phyloP scores from a whole-genome alignment of 2,113 vertebrate species.

The Cyprinodon brontotheroides region DNA sequence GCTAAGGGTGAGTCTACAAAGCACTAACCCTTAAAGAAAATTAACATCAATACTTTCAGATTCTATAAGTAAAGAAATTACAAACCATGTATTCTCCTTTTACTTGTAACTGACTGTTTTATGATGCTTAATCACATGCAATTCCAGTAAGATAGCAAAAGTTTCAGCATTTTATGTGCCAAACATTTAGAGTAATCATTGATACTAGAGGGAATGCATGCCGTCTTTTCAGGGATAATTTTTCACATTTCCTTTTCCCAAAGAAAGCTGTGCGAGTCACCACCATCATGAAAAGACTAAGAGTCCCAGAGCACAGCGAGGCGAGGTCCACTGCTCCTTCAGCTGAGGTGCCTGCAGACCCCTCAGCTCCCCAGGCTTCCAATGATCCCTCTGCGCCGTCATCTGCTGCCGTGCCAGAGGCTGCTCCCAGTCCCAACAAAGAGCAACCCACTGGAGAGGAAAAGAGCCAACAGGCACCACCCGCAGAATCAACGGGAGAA shows the following conservation, averaged over 20 bases:
- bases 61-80: too few species aligned
- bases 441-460: slow-evolving; percentile 49
- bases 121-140: too few species aligned
- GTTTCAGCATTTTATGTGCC: too few species aligned
- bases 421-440: slow-evolving; percentile 20
- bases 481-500: slow-evolving; percentile 9
- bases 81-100: too few species aligned
- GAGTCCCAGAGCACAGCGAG: slow-evolving; percentile 86
- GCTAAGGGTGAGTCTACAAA: too few species aligned
- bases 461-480: slow-evolving; percentile 50
- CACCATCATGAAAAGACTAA: slow-evolving; percentile 95
- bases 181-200: too few species aligned
- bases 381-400: slow-evolving; percentile 47
- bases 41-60: too few species aligned
- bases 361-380: slow-evolving; percentile 45
- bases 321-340: slow-evolving; percentile 46
- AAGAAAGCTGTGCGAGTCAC: slow-evolving; percentile 98
- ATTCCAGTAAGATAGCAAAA: too few species aligned
- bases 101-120: too few species aligned
- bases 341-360: slow-evolving; percentile 52
- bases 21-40: too few species aligned
- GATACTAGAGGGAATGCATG: too few species aligned
- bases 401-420: slow-evolving; percentile 32
- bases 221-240: not conserved
- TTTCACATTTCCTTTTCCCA: slow-evolving; percentile 16